Base-by-base conservation (phyloP, 1,140 invertebrate species). In the Zelostemma sp. region DNA sequence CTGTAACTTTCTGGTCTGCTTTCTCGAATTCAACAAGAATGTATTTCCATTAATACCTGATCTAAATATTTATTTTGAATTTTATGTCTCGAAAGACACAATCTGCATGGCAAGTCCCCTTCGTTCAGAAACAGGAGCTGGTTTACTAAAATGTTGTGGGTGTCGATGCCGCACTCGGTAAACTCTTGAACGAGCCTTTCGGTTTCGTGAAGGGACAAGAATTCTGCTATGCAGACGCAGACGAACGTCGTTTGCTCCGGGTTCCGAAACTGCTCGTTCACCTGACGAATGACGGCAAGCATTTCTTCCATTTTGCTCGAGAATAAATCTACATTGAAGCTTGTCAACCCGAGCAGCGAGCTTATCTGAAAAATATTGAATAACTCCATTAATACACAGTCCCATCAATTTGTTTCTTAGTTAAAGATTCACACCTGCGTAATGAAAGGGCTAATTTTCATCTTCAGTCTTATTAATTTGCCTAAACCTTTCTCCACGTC, bases 191-290 rank as follows among this genome's bases (percentile, higher is more conserved):
- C 93, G 38, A 98, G 87, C 63, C 97, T 89, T 85, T 99, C 97
- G 0, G 98, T 99, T 89, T 99, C 98, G 83, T 99, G 99, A 8
- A 99, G 86, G 0, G 97, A 99, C 15, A 99, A 88, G 85, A 99
- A 99, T 86, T 99, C 98, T 0, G 98, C 97, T 80, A 99, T 99
- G 85, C 98, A 99, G 2, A 99, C 97, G 85, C 98, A 99, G 6
- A 99, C 91, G 87, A 99, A 99, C 1, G 98, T 99, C 0, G 98
- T 99, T 86, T 97, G 93, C 74, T 97, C 93, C 0, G 97, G 93
- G 89, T 99, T 92, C 80, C 93, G 94, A 79, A 99, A 99, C 79
- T 99, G 97, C 76, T 96, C 91, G 81, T 99, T 99, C 0, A 99
- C 95, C 89, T 97, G 94, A 75, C 91, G 90, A 70, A 99, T 99